Evolutionary conservation across 2,113 vertebrate species (phyloP).

Genomic region (Brachyhypopomus occidentalis): DNA sequence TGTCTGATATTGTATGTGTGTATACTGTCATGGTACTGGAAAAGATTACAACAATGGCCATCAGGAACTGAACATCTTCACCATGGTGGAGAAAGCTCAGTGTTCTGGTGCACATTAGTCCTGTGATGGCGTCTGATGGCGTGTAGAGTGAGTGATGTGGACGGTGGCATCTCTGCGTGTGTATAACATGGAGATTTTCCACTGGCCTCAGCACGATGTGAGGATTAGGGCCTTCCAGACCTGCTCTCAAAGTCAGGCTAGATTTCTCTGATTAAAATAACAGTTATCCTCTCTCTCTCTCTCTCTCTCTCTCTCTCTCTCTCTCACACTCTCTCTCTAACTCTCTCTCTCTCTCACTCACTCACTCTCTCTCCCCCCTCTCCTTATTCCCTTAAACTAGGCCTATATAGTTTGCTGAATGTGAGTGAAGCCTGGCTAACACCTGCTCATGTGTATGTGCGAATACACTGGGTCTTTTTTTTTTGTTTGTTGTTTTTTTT

Average conservation of each 20-base stretch:
- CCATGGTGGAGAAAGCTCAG: too few species aligned
- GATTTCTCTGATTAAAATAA: constrained; percentile 66
- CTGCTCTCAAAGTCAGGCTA: constrained; percentile 4
- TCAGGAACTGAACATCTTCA: neutral
- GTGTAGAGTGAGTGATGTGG: constrained; percentile 14
- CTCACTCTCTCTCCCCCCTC: neutral
- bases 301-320: neutral
- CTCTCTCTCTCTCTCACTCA: neutral
- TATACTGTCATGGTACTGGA: neutral
- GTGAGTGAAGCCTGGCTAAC: neutral
- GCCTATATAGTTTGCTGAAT: neutral
- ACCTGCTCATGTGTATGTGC: constrained; percentile 9
- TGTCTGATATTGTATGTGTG: too few species aligned
- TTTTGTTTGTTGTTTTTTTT: constrained; percentile 40
- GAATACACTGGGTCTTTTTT: constrained; percentile 21
- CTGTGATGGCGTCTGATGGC: too few species aligned
- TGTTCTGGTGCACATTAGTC: too few species aligned
- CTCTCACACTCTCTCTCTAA: neutral
- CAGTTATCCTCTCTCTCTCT: neutral
- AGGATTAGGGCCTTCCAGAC: constrained; percentile 46
- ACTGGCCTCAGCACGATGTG: neutral
- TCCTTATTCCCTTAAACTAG: neutral
- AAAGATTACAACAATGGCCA: neutral
- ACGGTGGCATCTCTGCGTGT: neutral
- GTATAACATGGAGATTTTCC: constrained; percentile 1